Conservation (phyloP, 2,113 vertebrate species). For the Podarcis raffonei region DNA sequence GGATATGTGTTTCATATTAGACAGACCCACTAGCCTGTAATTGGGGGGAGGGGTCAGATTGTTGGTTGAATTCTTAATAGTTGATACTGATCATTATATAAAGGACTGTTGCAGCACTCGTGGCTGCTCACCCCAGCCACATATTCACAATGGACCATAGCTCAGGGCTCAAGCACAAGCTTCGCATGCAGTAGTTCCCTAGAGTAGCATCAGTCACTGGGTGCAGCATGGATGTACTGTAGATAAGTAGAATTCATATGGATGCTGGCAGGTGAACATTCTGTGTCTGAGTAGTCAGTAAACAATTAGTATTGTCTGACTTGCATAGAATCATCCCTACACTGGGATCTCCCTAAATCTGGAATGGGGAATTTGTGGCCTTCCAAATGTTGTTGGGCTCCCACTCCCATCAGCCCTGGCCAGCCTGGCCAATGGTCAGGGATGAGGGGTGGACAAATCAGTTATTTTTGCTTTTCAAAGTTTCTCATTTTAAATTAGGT, state of each 20-base stretch:
- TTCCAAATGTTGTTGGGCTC: too few species aligned
- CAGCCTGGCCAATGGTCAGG: too few species aligned
- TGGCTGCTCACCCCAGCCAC: not conserved
- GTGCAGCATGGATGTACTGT: not conserved
- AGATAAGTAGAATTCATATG: not conserved
- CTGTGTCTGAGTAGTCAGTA: not conserved
- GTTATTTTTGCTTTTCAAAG: too few species aligned
- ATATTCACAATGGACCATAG: not conserved
- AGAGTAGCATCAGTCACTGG: not conserved
- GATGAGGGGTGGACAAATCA: too few species aligned
- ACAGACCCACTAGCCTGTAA: not conserved
- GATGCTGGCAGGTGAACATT: not conserved
- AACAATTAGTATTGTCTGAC: not conserved
- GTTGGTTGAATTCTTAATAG: slow-evolving; percentile 1
- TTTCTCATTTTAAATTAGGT: too few species aligned
- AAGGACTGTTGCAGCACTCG: not conserved
- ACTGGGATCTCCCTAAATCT: not conserved
- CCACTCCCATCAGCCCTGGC: too few species aligned
- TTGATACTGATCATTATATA: not conserved
- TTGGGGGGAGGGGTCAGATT: not conserved
- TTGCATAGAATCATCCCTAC: not conserved
- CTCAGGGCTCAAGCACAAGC: not conserved
- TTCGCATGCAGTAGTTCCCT: not conserved
- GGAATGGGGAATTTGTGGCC: too few species aligned
- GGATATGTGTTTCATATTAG: not conserved